phyloP scores from a whole-genome alignment of 2,113 vertebrate species.

The Cnemophilus loriae region DNA sequence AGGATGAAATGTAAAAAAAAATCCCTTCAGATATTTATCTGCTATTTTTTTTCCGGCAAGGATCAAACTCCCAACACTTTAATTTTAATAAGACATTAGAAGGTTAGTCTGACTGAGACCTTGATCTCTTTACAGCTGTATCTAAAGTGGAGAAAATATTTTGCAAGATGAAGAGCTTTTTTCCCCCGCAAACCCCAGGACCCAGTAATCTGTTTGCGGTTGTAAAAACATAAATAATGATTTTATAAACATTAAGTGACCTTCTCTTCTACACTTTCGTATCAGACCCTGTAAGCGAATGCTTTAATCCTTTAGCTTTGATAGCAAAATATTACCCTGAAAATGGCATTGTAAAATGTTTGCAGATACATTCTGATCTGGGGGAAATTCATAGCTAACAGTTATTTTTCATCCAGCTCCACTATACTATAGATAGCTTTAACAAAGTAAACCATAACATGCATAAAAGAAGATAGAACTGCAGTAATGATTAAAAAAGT shows the following conservation, averaged over 20 bases:
- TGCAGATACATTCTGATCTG: neutral
- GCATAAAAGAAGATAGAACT: neutral
- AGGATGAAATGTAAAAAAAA: neutral
- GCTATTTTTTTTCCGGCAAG: neutral
- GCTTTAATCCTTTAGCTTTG: neutral
- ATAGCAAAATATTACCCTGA: neutral
- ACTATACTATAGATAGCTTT: neutral
- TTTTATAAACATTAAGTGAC: neutral
- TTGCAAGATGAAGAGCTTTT: neutral
- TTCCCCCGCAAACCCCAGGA: neutral
- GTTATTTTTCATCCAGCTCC: constrained; percentile 15
- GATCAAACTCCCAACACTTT: neutral
- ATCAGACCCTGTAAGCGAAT: neutral
- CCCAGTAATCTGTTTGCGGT: neutral
- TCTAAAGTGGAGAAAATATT: neutral
- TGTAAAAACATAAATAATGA: neutral
- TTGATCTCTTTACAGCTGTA: neutral
- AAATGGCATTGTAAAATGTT: neutral
- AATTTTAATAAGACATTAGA: neutral
- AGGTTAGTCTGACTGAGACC: neutral
- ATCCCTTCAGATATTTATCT: neutral
- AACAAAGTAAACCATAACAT: neutral
- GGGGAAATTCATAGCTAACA: neutral
- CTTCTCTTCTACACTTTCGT: neutral
- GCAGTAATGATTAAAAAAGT: constrained; percentile 28